Percentiles rank a stretch among this genome's conserved stretches.
These are phyloP conservation scores for Dorcus parallelipipedus DNA, from an alignment of 2,888 invertebrate genomes.

Conservation along the genomic window DNA sequence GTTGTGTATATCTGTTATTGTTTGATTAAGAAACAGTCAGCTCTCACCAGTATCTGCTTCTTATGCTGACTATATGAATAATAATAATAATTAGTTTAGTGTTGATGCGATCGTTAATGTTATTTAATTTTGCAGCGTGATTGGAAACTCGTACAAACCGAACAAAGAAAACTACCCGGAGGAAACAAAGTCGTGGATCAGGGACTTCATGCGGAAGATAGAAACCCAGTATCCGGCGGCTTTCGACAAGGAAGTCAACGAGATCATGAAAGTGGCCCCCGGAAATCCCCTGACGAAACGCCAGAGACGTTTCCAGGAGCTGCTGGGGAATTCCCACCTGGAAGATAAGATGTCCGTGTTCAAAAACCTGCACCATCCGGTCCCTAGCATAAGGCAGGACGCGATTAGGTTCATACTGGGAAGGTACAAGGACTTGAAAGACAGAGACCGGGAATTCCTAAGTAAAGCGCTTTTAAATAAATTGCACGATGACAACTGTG, in stretches of 20 bases:
- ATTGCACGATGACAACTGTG: slow-evolving; percentile 63
- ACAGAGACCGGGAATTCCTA: slow-evolving; percentile 58
- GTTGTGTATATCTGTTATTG: no score
- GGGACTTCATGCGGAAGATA: slow-evolving; percentile 55
- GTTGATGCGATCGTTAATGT: background rate
- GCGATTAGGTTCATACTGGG: slow-evolving; percentile 65
- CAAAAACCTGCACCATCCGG: slow-evolving; percentile 71
- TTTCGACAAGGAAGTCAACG: slow-evolving; percentile 67
- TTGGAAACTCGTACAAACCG: slow-evolving; percentile 32
- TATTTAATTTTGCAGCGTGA: slow-evolving; percentile 32
- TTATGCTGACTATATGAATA: no score
- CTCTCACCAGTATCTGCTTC: no score
- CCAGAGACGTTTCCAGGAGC: slow-evolving; percentile 32
- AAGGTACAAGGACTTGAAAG: slow-evolving; percentile 51
- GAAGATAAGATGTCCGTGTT: slow-evolving; percentile 51
- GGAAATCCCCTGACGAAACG: slow-evolving; percentile 14
- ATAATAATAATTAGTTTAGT: no score
- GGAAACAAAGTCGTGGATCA: slow-evolving; percentile 34
- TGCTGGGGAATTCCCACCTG: slow-evolving; percentile 31
- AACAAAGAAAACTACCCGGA: slow-evolving; percentile 28
- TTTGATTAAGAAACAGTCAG: no score
- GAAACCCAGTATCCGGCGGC: slow-evolving; percentile 69
- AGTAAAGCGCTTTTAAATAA: slow-evolving; percentile 63
- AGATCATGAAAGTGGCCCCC: slow-evolving; percentile 46
- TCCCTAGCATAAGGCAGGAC: slow-evolving; percentile 60